phyloP scores from a whole-genome alignment of 2,113 vertebrate genomes.

The Tauraco erythrolophus region DNA sequence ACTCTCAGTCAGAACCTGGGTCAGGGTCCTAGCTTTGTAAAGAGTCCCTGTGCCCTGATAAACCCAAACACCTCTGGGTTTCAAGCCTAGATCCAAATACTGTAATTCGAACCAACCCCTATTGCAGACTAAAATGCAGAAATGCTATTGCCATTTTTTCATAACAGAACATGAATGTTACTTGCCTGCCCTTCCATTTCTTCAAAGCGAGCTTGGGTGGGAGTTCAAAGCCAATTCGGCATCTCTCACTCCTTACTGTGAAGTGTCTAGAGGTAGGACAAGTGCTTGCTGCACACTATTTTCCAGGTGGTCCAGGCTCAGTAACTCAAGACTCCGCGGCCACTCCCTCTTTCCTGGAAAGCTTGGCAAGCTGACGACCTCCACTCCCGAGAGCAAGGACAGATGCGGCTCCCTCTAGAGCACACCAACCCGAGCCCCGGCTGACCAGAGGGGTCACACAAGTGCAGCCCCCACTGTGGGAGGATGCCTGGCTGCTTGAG shows the following conservation, averaged over 20 bases:
- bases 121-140: background rate
- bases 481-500: background rate
- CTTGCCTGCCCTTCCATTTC: constrained; percentile 65
- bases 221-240: background rate
- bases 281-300: background rate
- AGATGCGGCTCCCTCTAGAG: constrained; percentile 38
- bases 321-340: background rate
- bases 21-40: background rate
- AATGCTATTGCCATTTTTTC: background rate
- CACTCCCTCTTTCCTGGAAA: constrained; percentile 72
- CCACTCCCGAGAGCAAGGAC: background rate
- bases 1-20: background rate
- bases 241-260: background rate
- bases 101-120: background rate
- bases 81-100: background rate
- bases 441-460: background rate
- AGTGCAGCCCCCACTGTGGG: background rate
- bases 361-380: constrained; percentile 19
- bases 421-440: background rate
- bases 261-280: background rate
- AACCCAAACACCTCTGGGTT: background rate
- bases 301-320: constrained; percentile 23
- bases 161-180: constrained; percentile 15
- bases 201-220: background rate
- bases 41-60: background rate